Evolutionary conservation across 2,888 invertebrate genomes (phyloP), one percentile per base, ranked within the genome.

Genomic region (Dasypolia templi): DNA sequence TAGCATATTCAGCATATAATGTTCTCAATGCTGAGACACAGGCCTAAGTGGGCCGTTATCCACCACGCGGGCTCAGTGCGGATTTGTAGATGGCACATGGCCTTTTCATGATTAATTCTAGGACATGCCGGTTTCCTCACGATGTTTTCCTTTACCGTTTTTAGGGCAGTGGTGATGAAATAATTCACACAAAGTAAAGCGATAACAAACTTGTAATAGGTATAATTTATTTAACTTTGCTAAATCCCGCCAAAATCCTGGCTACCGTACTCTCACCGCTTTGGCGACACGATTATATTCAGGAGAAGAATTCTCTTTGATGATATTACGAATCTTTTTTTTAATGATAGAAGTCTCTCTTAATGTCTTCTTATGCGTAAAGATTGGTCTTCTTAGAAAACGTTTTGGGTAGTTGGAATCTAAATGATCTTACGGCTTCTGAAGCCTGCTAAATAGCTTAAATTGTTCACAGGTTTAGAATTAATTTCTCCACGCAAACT

Each of bases 331-430:
- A 87, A 83, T 88, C 83, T 88, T 84, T 84, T 83, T 79, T 79
- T 81, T 86, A 89, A 84, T 83, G 82, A 77, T 79, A 69, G 70
- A 81, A 83, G 79, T 72, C 69, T 79, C 75, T 58, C 81, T 87
- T 88, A 81, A 76, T 78, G 86, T 84, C 72, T 74, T 69, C 62
- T 78, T 81, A 75, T 66, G 87, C 88, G 87, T 86, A 87, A 84
- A 87, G 88, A 89, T 87, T 84, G 86, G 84, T 85, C 72, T 77
- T 73, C 73, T 79, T 79, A 81, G 77, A 79, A 80, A 82, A 82
- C 72, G 75, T 75, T 77, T 72, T 80, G 51, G 29, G 63, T 62
- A 73, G 76, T 75, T 59, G 55, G 44, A 71, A 66, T 72, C 67
- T 74, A n/a, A 29, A 65, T 64, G 74, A 75, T 75, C 68, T 75